phyloP scores from a whole-genome alignment of 2,888 invertebrate genomes.

The Neoitamus cyanurus region DNA sequence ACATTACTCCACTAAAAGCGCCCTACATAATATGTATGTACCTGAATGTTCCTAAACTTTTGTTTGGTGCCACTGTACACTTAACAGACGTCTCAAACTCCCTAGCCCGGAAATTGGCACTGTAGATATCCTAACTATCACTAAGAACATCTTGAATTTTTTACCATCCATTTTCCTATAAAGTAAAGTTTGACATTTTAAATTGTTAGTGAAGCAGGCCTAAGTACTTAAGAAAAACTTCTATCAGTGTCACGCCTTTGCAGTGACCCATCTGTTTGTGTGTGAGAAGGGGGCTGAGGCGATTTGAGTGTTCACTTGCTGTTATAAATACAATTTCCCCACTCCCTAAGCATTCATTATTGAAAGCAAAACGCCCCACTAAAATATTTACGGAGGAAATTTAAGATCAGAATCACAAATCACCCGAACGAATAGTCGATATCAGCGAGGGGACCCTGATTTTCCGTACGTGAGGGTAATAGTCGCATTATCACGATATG shows the following conservation, averaged over 20 bases:
- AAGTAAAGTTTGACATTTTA: background rate
- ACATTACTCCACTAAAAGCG: too few species aligned
- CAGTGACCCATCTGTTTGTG: background rate
- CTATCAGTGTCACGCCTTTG: background rate
- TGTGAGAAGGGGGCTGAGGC: background rate
- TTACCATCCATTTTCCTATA: background rate
- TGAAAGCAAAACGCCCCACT: background rate
- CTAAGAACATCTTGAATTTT: background rate
- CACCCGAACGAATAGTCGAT: conserved; percentile 3
- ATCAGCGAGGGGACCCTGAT: background rate
- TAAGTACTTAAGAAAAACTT: background rate
- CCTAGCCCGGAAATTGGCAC: background rate
- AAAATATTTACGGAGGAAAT: background rate
- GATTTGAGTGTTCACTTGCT: background rate
- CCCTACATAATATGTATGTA: too few species aligned
- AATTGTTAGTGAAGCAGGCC: background rate
- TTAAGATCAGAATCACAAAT: conserved; percentile 12
- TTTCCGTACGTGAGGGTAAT: background rate
- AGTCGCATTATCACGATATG: conserved; percentile 15
- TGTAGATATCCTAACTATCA: background rate
- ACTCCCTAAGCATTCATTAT: background rate
- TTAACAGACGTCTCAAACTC: background rate
- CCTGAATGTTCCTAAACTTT: too few species aligned
- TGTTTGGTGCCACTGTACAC: background rate
- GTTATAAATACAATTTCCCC: background rate